Base-by-base conservation (phyloP, 2,797 vertebrate genomes). In the Trachops cirrhosus region DNA sequence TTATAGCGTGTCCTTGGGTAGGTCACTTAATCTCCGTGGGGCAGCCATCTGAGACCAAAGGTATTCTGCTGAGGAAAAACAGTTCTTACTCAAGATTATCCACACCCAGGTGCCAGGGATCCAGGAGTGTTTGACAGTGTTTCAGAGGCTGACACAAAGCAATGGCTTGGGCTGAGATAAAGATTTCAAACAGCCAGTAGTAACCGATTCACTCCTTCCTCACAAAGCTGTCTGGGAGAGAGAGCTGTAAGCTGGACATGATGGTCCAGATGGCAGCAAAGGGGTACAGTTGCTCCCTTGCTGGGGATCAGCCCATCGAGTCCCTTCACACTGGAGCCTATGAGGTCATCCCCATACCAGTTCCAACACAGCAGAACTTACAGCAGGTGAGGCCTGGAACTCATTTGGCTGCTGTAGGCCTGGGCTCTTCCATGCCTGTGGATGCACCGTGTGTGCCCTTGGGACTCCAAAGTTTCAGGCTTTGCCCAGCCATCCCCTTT, bases 131-230 rank as follows among this genome's bases (percentile, higher is more conserved):
- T 39, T 57, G 74, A 86, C 75, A 34, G 19, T 46, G 24, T 88
- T 78, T 93, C 57, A 21, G 68, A 71, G 44, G 41, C 2, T 52
- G 34, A 54, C 62, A 86, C 29, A 91, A 90, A 83, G 54, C 6
- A 16, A 92, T 94, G 70, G 41, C 59, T 37, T 80, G 26, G 86
- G 78, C 52, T 93, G 94, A 87, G 91, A 71, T n/a, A 68, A 90
- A 92, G 50, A 80, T 89, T 93, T 96, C 39, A 89, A 95, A 95
- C 88, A 39, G 19, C 71, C 26, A 80, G 48, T 73, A 70, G 80
- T 71, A 94, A 80, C 74, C 46, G 68, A 64, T 68, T 94, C 77
- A 39, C 18, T 70, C 44, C 52, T 73, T 88, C 78, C 73, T 57
- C 18, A 46, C 39, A 34, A 95, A 64, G 78, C 52, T 48, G n/a